Evolutionary conservation across 1,140 invertebrate genomes (phyloP), one percentile per base, ranked within the genome.

Genomic region (Xylocopa sonorina): DNA sequence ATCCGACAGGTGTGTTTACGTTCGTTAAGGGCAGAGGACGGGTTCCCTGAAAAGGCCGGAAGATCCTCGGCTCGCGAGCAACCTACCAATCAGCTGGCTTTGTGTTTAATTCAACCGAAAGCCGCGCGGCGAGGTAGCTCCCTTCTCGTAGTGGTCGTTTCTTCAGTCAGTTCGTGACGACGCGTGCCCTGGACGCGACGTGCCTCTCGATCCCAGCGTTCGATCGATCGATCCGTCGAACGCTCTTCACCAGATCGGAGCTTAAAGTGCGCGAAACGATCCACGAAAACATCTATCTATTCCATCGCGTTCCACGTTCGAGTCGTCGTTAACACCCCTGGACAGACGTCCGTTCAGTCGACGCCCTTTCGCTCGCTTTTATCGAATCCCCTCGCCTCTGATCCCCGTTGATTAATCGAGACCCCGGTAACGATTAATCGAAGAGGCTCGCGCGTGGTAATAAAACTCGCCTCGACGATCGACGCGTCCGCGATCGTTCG

Each of bases 91-190:
- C 81, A 81, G 32, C 32, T 38, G 81, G 79, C 80, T 73, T 80
- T 79, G 83, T 79, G 78, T 83, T n/a, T 88, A 87, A 83, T 88
- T 81, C 86, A 80, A 67, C 68, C 64, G 77, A 80, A 84, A 86
- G 82, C 84, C 76, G 68, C 48, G 79, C 51, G 50, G 67, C 18
- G 51, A 84, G 84, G 85, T 89, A 88, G 88, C 86, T 58, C 55
- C 32, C 85, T 87, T 83, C 71, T 62, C 68, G 32, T 69, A 57
- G 63, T 57, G 34, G 24, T 57, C 64, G 80, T 63, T 67, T 48
- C 63, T n/a, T 62, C 43, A 86, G 85, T 85, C 84, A 90, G 89
- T 89, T 88, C 86, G 83, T 88, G 86, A 84, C 76, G 82, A 90
- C 86, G 81, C 84, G 78, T 77, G 81, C 79, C 77, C 76, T 85